phyloP scores from a whole-genome alignment of 2,888 invertebrate genomes.

The Masnerella sp. region DNA sequence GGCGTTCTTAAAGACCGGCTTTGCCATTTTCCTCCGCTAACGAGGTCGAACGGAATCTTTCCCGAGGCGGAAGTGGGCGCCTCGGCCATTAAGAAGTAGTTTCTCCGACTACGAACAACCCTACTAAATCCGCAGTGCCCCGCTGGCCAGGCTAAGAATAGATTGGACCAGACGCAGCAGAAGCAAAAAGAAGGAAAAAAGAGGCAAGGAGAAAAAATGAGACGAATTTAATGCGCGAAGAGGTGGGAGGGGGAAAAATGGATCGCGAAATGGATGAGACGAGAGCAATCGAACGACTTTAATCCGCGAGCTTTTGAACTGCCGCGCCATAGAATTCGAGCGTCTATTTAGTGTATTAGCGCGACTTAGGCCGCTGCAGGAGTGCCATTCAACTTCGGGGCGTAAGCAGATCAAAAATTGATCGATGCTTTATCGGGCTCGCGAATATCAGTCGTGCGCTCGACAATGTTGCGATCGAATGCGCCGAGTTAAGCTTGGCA shows the following conservation, averaged over 20 bases:
- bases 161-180: constrained; percentile 46
- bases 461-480: constrained; percentile 32
- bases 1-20: constrained; percentile 53
- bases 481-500: constrained; percentile 11
- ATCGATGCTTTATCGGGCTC: constrained; percentile 37
- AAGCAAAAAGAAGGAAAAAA: constrained; percentile 14
- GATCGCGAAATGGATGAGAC: constrained; percentile 43
- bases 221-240: constrained; percentile 41
- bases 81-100: constrained; percentile 62
- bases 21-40: constrained; percentile 54
- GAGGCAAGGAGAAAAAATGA: constrained; percentile 4
- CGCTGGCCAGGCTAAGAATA: constrained; percentile 55
- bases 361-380: constrained; percentile 35
- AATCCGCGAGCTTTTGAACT: constrained; percentile 50
- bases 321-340: constrained; percentile 40
- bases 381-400: constrained; percentile 33
- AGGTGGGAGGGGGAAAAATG: constrained; percentile 45
- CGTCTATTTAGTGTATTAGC: constrained; percentile 54
- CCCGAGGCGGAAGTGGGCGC: constrained; percentile 53
- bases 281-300: constrained; percentile 55
- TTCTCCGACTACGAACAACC: constrained; percentile 59
- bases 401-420: constrained; percentile 56
- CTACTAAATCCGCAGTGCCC: constrained; percentile 59
- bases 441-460: constrained; percentile 24
- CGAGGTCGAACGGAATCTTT: constrained; percentile 58